Conservation (phyloP, 2,113 vertebrate genomes). For the Lamprologus sp. region DNA sequence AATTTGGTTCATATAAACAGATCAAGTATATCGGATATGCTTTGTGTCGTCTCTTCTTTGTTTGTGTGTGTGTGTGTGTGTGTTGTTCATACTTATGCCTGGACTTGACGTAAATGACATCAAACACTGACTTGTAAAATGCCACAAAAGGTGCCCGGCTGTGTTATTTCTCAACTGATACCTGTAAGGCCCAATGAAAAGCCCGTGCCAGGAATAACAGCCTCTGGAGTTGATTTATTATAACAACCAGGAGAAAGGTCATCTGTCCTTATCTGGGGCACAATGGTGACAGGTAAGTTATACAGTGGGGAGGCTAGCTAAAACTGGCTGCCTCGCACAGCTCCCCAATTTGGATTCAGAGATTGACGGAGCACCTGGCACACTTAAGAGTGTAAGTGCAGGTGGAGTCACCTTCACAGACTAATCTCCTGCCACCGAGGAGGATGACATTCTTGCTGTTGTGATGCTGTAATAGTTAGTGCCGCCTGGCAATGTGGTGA, state of each 20-base stretch:
- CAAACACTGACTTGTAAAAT: constrained; percentile 34
- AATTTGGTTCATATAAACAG: background rate
- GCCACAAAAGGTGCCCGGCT: constrained; percentile 16
- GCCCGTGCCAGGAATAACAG: constrained; percentile 39
- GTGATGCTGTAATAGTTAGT: background rate
- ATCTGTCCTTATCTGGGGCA: constrained; percentile 61
- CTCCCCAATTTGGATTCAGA: constrained; percentile 40
- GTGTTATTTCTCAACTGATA: constrained; percentile 48
- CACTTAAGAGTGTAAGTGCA: constrained; percentile 55
- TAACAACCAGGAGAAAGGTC: constrained; percentile 52
- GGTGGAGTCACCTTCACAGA: constrained; percentile 67
- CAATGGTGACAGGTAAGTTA: constrained; percentile 54
- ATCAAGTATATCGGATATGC: background rate
- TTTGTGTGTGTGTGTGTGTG: background rate
- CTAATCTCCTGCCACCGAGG: constrained; percentile 35
- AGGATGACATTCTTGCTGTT: background rate
- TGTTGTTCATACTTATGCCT: background rate
- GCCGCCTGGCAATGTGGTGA: background rate
- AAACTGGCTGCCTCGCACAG: background rate
- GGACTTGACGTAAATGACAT: constrained; percentile 46
- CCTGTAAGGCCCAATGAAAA: constrained; percentile 44
- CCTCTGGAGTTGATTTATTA: constrained; percentile 59
- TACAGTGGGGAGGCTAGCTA: constrained; percentile 23
- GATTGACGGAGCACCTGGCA: constrained; percentile 50
- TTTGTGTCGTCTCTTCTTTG: background rate